These are phyloP conservation scores for Peromyscus nudipes DNA, from an alignment of 2,797 vertebrate species.

Conservation along the genomic window DNA sequence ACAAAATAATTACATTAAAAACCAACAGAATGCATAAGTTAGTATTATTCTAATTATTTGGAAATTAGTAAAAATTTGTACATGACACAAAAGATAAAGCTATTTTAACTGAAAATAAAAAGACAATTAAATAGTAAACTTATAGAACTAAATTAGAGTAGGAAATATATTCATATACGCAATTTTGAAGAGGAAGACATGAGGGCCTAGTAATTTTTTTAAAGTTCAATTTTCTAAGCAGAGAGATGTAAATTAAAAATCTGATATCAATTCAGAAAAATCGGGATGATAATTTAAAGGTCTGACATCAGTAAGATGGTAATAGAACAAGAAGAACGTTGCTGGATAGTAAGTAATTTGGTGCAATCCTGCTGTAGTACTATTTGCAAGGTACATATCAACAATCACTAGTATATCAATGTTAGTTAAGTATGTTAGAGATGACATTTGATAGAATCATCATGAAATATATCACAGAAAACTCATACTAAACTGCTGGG, in stretches of 20 bases:
- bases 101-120: neutral
- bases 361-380: neutral
- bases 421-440: neutral
- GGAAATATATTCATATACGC: neutral
- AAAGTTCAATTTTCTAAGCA: neutral
- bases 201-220: too few relatives aligned
- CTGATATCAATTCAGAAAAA: neutral
- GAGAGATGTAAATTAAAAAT: too few relatives aligned
- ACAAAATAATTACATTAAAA: neutral
- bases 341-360: neutral
- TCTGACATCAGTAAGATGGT: neutral
- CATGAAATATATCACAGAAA: neutral
- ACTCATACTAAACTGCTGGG: neutral
- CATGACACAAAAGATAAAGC: neutral
- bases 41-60: neutral
- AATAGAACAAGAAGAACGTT: neutral
- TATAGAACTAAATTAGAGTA: neutral
- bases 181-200: neutral
- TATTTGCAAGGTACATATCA: neutral
- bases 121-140: neutral
- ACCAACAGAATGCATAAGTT: neutral
- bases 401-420: neutral
- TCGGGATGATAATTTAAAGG: neutral
- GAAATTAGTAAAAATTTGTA: neutral
- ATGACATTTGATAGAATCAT: neutral